Evolutionary conservation across 2,888 invertebrate species (phyloP).

Genomic region (Carcina quercana): DNA sequence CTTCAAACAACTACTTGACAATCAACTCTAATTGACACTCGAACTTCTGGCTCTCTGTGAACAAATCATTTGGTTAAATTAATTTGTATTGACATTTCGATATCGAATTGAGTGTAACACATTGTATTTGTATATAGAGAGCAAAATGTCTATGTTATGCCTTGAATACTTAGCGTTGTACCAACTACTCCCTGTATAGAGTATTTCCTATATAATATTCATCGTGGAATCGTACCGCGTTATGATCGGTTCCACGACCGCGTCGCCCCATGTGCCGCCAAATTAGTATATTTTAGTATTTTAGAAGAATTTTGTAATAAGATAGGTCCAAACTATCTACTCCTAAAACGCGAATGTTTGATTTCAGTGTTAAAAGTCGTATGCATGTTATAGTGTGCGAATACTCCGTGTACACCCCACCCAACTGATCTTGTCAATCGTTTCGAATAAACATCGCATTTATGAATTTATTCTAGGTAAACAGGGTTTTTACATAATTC

Average conservation of each 20-base stretch:
- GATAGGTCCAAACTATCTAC: conserved; percentile 7
- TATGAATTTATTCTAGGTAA: conserved; percentile 34
- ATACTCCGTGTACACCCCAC: conserved; percentile 10
- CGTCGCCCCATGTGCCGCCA: conserved; percentile 25
- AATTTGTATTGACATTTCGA: too few relatives aligned
- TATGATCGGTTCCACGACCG: not conserved
- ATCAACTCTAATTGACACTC: too few relatives aligned
- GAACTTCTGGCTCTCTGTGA: too few relatives aligned
- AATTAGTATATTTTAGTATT: conserved; percentile 24
- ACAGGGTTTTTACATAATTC: conserved; percentile 51
- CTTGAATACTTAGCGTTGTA: too few relatives aligned
- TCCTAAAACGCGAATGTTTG: not conserved
- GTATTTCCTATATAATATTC: too few relatives aligned
- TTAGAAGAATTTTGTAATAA: conserved; percentile 21
- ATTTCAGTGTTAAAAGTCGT: not conserved
- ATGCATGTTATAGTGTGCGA: not conserved
- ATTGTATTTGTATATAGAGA: too few relatives aligned
- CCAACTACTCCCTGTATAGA: too few relatives aligned
- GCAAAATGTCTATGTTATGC: too few relatives aligned
- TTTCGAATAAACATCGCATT: conserved; percentile 13
- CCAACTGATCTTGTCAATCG: conserved; percentile 10
- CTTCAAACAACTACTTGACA: too few relatives aligned
- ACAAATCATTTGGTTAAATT: too few relatives aligned
- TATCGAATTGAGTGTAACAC: too few relatives aligned
- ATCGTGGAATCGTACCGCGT: not conserved